A percentile compares a stretch with the other conserved stretches of the same genome.
These are phyloP conservation scores for Drosophila gaucha DNA, from an alignment of 2,888 invertebrate genomes.

Conservation along the genomic window DNA sequence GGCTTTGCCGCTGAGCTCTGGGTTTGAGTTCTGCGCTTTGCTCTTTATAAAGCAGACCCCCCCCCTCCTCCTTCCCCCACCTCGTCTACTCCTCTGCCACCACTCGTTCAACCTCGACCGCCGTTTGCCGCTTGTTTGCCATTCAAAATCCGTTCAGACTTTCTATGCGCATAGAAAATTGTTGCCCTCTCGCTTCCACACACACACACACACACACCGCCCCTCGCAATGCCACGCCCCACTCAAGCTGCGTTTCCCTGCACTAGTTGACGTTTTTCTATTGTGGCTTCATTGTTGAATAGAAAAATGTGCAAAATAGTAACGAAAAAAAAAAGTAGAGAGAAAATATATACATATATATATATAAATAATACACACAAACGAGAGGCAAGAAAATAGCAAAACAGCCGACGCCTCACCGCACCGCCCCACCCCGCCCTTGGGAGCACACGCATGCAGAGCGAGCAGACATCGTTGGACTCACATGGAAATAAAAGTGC, in stretches of 20 bases:
- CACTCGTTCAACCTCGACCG: constrained; percentile 24
- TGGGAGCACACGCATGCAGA: constrained; percentile 40
- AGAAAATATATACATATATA: constrained; percentile 7
- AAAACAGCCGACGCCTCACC: constrained; percentile 55
- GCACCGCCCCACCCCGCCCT: neutral
- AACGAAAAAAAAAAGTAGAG: constrained; percentile 58
- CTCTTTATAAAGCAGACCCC: constrained; percentile 45
- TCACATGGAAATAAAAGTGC: constrained; percentile 70
- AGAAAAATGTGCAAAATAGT: constrained; percentile 80
- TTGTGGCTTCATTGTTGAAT: constrained; percentile 81
- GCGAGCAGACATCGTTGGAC: constrained; percentile 17
- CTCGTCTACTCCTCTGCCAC: neutral
- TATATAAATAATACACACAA: constrained; percentile 23
- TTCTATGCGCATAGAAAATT: constrained; percentile 73
- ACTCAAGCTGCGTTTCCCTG: constrained; percentile 44
- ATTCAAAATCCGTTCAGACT: constrained; percentile 81
- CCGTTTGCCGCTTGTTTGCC: constrained; percentile 71
- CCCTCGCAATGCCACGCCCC: neutral
- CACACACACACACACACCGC: constrained; percentile 24
- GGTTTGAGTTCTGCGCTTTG: constrained; percentile 43
- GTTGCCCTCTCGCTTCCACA: constrained; percentile 63
- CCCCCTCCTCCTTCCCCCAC: neutral
- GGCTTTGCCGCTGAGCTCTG: constrained; percentile 34
- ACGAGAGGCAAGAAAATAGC: constrained; percentile 57
- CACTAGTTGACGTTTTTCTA: constrained; percentile 79